phyloP scores from a whole-genome alignment of 2,113 vertebrate species.

The Acanthisitta chloris region DNA sequence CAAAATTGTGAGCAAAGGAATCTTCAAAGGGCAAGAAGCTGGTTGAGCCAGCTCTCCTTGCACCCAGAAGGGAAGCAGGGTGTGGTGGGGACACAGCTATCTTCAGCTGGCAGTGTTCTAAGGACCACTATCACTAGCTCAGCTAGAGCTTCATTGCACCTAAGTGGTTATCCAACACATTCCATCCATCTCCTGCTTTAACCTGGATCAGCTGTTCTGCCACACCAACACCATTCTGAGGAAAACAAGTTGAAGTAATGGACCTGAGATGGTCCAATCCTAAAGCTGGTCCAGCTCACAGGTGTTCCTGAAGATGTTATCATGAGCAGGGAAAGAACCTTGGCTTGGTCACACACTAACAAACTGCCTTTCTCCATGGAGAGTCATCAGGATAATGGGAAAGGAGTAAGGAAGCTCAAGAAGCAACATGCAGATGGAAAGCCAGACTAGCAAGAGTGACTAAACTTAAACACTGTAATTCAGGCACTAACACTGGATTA shows the following conservation, averaged over 20 bases:
- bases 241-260: not conserved
- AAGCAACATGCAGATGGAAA: not conserved
- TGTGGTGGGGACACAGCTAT: conserved; percentile 19
- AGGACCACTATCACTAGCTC: not conserved
- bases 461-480: not conserved
- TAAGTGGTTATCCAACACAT: not conserved
- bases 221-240: not conserved
- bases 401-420: not conserved
- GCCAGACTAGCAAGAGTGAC: not conserved
- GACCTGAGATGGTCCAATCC: not conserved
- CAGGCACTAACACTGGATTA: not conserved
- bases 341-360: not conserved
- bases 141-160: not conserved
- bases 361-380: not conserved
- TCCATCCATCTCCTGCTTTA: not conserved
- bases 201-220: not conserved
- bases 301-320: not conserved
- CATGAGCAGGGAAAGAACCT: accelerated
- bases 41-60: conserved; percentile 13
- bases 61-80: not conserved
- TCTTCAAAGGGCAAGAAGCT: conserved; percentile 31
- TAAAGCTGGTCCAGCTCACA: not conserved
- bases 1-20: not conserved
- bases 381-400: not conserved
- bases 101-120: not conserved